Base-by-base conservation (phyloP, 2,888 invertebrate species). In the Dasysyrphus tricinctus region DNA sequence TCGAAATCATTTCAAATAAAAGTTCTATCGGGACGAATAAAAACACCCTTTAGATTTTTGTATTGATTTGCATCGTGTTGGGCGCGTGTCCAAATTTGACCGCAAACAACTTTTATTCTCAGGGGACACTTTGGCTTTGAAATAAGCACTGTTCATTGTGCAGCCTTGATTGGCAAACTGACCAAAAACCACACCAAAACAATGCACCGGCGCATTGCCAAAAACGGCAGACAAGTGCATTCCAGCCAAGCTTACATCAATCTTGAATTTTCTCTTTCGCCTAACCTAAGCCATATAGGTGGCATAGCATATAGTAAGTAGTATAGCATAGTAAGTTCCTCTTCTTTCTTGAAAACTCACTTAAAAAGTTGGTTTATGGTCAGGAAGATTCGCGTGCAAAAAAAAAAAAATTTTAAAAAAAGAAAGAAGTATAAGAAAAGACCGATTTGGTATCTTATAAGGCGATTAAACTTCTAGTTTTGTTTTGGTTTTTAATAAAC, bases 231-330 rank as follows among this genome's bases (percentile, higher is more conserved):
- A 63, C 86, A 82, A 82, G 82, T 75, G 65, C 78, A 86, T 81
- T 85, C 69, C 80, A 65, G 14, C 12, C 32, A 56, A 51, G 29
- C 82, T 79, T 86, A 78, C 82, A 86, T 86, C 86, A 81, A 82
- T 86, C 82, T 82, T 82, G 75, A 79, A 86, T 86, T 86, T 86
- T 86, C 82, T 86, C 79, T 79, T 86, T 86, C 61, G 37, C 82
- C 79, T 75, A 86, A 82, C 86, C 47, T 14, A 59, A 49, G 47
- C 49, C 67, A 67, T 67, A 67, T 67, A 42, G 32, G 44, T 32
- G 11, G 29, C 16, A 16, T 19, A 8, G 12, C 5, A 12, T 24
- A 19, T 1, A 49, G 32, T 32, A 32, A 32, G 32, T 51, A 32
- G 32, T 51, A 19, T 5, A 5, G 6, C 19, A 24, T 47, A 34